Conservation (phyloP, 1,140 invertebrate genomes). For the Dinoponera quadriceps region DNA sequence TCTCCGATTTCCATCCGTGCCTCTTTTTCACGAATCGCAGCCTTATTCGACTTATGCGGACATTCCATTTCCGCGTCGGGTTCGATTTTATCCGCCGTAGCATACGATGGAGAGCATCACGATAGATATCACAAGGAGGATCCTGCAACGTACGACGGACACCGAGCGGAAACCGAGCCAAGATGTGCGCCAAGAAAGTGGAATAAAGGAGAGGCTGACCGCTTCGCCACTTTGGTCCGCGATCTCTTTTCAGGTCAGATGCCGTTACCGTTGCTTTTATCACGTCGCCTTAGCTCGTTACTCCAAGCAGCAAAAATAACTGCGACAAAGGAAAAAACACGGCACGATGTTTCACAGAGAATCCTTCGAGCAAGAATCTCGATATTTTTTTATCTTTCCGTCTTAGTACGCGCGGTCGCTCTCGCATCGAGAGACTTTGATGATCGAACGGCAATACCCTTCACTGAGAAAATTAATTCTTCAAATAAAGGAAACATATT, state of each 20-base stretch:
- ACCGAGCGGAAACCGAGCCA: not conserved
- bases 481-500: too few relatives aligned
- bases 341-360: not conserved
- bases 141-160: not conserved
- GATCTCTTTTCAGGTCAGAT: slow-evolving; percentile 13
- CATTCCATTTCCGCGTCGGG: not conserved
- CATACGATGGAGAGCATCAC: not conserved
- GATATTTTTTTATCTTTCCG: too few relatives aligned
- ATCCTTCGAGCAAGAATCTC: too few relatives aligned
- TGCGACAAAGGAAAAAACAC: not conserved
- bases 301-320: not conserved
- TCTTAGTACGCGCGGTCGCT: too few relatives aligned
- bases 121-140: not conserved
- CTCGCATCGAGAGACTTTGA: too few relatives aligned
- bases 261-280: slow-evolving; percentile 27
- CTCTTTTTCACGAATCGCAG: not conserved
- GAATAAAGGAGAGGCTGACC: slow-evolving; percentile 2
- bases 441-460: too few relatives aligned
- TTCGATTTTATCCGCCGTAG: slow-evolving; percentile 1
- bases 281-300: not conserved
- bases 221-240: not conserved
- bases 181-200: not conserved
- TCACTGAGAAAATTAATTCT: too few relatives aligned
- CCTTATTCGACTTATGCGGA: not conserved
- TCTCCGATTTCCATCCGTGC: not conserved